These are phyloP conservation scores for Elymnias hypermnestra DNA, from an alignment of 1,140 invertebrate genomes.

Conservation along the genomic window DNA sequence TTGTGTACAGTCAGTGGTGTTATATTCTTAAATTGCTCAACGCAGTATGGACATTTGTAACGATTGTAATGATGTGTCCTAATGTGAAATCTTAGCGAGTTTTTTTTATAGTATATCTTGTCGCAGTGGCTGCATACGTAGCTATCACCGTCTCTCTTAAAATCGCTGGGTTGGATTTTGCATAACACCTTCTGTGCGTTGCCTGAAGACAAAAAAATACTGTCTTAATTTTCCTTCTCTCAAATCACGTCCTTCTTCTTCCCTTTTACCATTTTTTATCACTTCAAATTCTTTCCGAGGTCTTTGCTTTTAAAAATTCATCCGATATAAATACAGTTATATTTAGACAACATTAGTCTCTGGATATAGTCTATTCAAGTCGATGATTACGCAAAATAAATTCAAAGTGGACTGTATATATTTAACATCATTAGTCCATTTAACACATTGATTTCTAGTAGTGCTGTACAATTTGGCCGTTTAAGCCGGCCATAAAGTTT, in stretches of 20 bases:
- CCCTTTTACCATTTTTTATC: neutral
- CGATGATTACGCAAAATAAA: too few relatives aligned
- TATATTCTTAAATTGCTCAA: conserved; percentile 43
- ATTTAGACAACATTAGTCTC: too few relatives aligned
- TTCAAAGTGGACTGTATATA: too few relatives aligned
- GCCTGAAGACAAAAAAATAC: conserved; percentile 42
- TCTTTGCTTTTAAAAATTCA: too few relatives aligned
- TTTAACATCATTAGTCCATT: too few relatives aligned
- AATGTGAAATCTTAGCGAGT: conserved; percentile 39
- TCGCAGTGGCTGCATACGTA: conserved; percentile 44
- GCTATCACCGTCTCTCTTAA: conserved; percentile 28
- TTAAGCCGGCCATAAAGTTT: too few relatives aligned
- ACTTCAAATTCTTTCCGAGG: too few relatives aligned
- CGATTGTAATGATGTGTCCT: conserved; percentile 49
- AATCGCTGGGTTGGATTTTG: conserved; percentile 39
- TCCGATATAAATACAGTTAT: too few relatives aligned
- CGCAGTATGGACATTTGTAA: conserved; percentile 39
- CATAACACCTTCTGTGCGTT: conserved; percentile 26
- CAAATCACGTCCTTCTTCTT: conserved; percentile 32
- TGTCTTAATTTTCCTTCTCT: conserved; percentile 43
- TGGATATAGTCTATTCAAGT: too few relatives aligned
- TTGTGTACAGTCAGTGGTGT: conserved; percentile 50
- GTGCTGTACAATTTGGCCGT: too few relatives aligned
- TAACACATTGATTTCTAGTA: too few relatives aligned
- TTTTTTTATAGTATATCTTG: conserved; percentile 37